These are phyloP conservation scores for Xestia sexstrigata DNA, from an alignment of 2,888 invertebrate genomes.

Conservation along the genomic window DNA sequence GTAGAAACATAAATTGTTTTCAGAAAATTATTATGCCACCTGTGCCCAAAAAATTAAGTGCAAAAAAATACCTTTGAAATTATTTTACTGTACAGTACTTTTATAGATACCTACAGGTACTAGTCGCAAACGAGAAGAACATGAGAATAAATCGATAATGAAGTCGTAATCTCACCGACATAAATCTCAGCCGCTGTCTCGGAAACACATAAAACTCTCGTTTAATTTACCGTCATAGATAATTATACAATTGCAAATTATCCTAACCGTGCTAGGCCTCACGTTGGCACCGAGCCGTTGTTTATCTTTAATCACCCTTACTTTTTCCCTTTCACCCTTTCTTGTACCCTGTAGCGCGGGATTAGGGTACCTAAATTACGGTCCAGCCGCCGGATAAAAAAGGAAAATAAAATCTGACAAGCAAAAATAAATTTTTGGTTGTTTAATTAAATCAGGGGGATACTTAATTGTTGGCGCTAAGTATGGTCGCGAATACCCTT, in stretches of 20 bases:
- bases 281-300: constrained; percentile 80
- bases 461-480: constrained; percentile 65
- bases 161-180: constrained; percentile 50
- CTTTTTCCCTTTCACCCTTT: constrained; percentile 84
- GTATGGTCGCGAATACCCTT: constrained; percentile 57
- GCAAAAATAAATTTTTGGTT: constrained; percentile 69
- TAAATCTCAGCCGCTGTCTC: constrained; percentile 73
- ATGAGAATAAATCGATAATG: constrained; percentile 43
- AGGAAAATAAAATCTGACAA: constrained; percentile 65
- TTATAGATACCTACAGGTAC: neutral
- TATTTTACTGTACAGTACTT: neutral
- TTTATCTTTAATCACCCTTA: constrained; percentile 89
- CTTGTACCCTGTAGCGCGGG: constrained; percentile 74
- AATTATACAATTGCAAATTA: constrained; percentile 88
- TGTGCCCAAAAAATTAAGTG: neutral
- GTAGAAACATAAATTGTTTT: neutral
- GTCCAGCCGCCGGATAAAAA: constrained; percentile 73
- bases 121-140: constrained; percentile 8
- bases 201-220: constrained; percentile 76
- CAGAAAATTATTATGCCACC: neutral
- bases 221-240: constrained; percentile 83
- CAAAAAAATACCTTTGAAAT: neutral
- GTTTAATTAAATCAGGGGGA: constrained; percentile 68
- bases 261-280: constrained; percentile 74
- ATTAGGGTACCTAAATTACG: constrained; percentile 86